These are phyloP conservation scores for Drosophila infuscata DNA, from an alignment of 2,888 invertebrate genomes.

Conservation along the genomic window DNA sequence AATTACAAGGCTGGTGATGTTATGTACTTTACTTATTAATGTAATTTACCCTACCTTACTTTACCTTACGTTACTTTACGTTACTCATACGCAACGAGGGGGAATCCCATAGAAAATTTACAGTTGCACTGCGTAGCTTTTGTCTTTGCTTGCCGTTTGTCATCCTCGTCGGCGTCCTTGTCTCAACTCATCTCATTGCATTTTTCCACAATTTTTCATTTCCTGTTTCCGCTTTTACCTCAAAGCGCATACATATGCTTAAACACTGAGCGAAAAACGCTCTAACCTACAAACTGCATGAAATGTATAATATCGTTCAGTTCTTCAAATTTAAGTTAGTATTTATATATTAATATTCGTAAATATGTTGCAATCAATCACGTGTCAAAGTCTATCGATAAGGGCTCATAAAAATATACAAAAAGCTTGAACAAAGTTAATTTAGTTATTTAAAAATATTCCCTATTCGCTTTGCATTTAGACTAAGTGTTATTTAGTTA, in stretches of 20 bases:
- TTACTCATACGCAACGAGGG: slow-evolving; percentile 59
- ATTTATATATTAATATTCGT: not conserved
- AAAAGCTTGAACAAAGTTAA: not conserved
- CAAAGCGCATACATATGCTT: slow-evolving; percentile 13
- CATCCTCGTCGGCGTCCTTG: slow-evolving; percentile 23
- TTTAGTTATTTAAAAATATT: not conserved
- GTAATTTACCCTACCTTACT: not conserved
- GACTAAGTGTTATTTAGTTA: not conserved
- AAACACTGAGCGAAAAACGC: not conserved
- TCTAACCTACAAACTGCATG: not conserved
- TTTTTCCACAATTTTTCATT: slow-evolving; percentile 76
- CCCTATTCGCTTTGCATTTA: not conserved
- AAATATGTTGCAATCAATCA: not conserved
- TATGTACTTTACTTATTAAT: not conserved
- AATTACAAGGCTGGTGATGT: slow-evolving; percentile 18
- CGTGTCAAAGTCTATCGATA: not conserved
- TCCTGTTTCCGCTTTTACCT: slow-evolving; percentile 69
- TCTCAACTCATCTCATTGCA: slow-evolving; percentile 57
- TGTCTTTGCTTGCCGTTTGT: slow-evolving; percentile 29
- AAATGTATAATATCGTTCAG: too few species aligned
- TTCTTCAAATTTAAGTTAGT: too few species aligned
- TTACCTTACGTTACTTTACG: slow-evolving; percentile 17
- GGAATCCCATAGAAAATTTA: slow-evolving; percentile 58
- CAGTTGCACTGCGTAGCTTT: slow-evolving; percentile 51
- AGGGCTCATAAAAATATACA: not conserved